Conservation (phyloP, 2,888 invertebrate genomes). For the Euplexia lucipara region DNA sequence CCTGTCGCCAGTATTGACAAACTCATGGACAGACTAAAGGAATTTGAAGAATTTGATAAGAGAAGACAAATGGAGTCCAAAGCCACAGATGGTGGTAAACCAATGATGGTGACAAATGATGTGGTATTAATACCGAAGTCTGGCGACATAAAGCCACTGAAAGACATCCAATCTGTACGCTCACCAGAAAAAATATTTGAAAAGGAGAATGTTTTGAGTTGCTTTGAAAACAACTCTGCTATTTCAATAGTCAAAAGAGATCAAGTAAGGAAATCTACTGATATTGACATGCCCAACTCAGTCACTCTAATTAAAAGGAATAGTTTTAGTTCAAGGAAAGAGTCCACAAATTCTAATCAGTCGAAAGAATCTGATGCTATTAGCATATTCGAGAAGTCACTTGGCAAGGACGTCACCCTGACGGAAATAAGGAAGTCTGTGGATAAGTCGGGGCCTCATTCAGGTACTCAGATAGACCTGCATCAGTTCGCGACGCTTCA, state of each 20-base stretch:
- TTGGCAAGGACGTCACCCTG: conserved; percentile 88
- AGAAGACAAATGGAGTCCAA: conserved; percentile 86
- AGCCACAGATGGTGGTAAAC: conserved; percentile 77
- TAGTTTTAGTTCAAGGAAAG: conserved; percentile 85
- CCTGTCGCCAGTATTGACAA: conserved; percentile 88
- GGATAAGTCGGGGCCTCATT: conserved; percentile 79
- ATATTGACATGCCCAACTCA: conserved; percentile 87
- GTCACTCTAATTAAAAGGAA: conserved; percentile 88
- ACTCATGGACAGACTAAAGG: conserved; percentile 88
- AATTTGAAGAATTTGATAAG: conserved; percentile 88
- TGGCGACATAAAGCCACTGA: conserved; percentile 86
- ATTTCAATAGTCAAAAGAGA: conserved; percentile 89
- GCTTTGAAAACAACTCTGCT: conserved; percentile 89
- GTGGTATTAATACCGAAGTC: conserved; percentile 88
- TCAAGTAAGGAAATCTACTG: conserved; percentile 85
- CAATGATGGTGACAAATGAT: conserved; percentile 88
- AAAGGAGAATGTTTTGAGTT: conserved; percentile 88
- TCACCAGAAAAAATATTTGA: conserved; percentile 85
- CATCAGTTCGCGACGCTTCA: conserved; percentile 85
- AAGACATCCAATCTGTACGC: conserved; percentile 85
- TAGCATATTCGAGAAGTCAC: conserved; percentile 88
- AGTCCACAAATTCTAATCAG: conserved; percentile 88
- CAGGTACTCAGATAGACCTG: conserved; percentile 77
- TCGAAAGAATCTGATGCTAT: conserved; percentile 88
- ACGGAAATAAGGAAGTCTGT: conserved; percentile 88